Evolutionary conservation across 2,113 vertebrate species (phyloP).

Genomic region (Tinamus guttatus): DNA sequence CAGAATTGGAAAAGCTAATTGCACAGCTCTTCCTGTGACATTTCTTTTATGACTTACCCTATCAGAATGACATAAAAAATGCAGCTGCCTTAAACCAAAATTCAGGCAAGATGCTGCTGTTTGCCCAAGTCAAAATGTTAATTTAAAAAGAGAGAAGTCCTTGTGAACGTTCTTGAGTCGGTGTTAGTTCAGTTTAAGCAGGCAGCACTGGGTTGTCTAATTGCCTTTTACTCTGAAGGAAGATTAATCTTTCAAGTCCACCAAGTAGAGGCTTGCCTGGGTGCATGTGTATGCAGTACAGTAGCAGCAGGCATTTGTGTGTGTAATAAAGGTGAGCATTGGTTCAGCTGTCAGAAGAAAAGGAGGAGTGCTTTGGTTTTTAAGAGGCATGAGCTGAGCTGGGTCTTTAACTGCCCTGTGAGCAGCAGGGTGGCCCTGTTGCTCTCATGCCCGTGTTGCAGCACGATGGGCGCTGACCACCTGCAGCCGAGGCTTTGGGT

Average conservation of each 20-base stretch:
- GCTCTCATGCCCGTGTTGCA: neutral
- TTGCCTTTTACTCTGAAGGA: neutral
- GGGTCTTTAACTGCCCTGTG: neutral
- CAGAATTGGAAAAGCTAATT: neutral
- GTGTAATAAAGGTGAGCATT: neutral
- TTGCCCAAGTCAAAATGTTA: neutral
- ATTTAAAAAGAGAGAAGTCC: neutral
- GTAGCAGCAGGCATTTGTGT: accelerated
- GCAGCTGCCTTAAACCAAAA: neutral
- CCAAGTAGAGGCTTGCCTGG: neutral
- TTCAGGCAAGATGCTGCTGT: neutral
- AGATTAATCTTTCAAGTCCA: neutral
- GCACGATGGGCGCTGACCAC: neutral
- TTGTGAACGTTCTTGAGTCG: neutral
- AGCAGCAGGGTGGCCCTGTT: neutral
- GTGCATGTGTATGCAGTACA: neutral
- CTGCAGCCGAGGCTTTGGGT: neutral
- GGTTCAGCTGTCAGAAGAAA: neutral
- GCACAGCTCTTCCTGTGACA: neutral
- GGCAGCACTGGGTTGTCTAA: neutral
- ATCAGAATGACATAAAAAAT: neutral
- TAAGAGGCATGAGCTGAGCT: neutral
- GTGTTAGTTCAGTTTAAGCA: neutral
- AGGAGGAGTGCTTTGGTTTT: neutral
- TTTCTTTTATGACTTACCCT: neutral